Base-by-base conservation (phyloP, 2,888 invertebrate genomes). In the Xylota sylvarum region DNA sequence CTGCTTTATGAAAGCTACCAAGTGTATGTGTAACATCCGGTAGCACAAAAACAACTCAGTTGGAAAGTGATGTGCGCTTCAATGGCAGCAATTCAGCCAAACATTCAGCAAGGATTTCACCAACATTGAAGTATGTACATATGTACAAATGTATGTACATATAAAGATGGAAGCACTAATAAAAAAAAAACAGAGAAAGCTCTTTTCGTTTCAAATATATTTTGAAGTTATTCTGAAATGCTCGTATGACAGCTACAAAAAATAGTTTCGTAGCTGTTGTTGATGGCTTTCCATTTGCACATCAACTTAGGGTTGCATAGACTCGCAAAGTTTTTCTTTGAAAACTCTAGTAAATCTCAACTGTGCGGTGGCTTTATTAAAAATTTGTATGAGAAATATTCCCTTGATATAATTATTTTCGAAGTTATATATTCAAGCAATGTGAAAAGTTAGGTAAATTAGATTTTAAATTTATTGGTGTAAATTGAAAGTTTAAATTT, bases 41-140 rank as follows among this genome's bases (percentile, higher is more conserved):
- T 14, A 23, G 23, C 35, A 48, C 19, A 60, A 60, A n/a, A 60
- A n/a, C 32, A 74, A 55, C 5, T 77, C 58, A 43, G 37, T 43
- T 30, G 60, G 58, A 77, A 69, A 69, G 60, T 40, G 30, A 52
- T 58, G 65, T 50, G 48, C 12, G 46, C 56, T 58, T 67, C 17
- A 46, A 65, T 65, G 65, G 37, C 65, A 76, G 43, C 46, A 56
- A 55, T 76, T 65, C 76, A 64, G 56, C 46, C 35, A 60, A 19
- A 30, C 4, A 50, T 50, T 52, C 37, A 43, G 9, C 14, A 40
- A 50, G 69, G 69, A 70, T 56, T 17, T 43, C 7, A 55, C 14
- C 19, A 19, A n/a, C 27, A 70, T 19, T 48, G 12, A 58, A 30
- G n/a, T n/a, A 37, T 37, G 12, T 37, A 50, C n/a, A n/a, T n/a